Base-by-base conservation (phyloP, 2,113 vertebrate genomes). In the Crotalus tigris region DNA sequence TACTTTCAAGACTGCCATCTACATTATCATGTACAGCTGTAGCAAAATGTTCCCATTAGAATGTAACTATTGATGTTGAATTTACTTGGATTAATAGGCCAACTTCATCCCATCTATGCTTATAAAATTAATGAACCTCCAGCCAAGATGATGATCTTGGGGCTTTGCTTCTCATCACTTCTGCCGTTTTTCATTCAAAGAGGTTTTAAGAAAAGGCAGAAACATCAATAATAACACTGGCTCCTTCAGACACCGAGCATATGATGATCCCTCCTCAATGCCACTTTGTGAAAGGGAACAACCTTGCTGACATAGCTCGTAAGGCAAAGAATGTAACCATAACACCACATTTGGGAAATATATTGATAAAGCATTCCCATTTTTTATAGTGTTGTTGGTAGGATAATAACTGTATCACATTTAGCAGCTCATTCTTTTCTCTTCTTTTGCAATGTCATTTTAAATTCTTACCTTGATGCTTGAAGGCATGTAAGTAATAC, bases 1-100 rank as follows among this genome's bases (percentile, higher is more conserved):
- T 95, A 21, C 23, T 39, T n/a, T 13, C 64, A 44, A 29, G 92
- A 95, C 92, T 90, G 0, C 94, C 96, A 96, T 95, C 96, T 96
- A 95, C 95, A 96, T 95, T 95, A 88, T 95, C 96, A 96, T 94
- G 93, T 85, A 58, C 96, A 97, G 96, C 96, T 96, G 96, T 93
- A 96, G 90, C 94, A 94, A 97, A 96, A 97, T 96, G 90, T 91
- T 93, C 91, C 94, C 96, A 94, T 94, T 94, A 94, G 93, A 88
- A 91, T 46, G 91, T 91, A 93, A 94, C 93, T 95, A 91, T 95
- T 93, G 94, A 95, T 93, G 95, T 92, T 96, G 96, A 92, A 97
- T 97, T 95, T 95, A 90, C 94, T 96, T 57, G 96, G 96, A 95
- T 95, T 96, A 96, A 97, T 85, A 95, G 17, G 61, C 94, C 96